Base-by-base conservation (phyloP, 2,888 invertebrate genomes). In the Conomelus anceps region DNA sequence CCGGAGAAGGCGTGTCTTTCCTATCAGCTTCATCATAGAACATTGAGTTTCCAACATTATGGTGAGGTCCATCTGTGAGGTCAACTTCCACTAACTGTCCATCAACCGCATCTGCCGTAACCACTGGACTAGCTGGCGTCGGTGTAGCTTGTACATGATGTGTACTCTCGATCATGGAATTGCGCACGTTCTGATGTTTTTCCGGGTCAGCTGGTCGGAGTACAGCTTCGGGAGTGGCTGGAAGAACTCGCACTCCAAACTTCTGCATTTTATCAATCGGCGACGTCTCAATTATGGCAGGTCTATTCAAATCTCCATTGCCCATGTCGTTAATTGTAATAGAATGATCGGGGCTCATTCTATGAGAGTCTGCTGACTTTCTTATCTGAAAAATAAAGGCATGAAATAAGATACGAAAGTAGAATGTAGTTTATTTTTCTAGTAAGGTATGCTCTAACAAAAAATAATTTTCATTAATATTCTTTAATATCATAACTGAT, bases 171-270 rank as follows among this genome's bases (percentile, higher is more conserved):
- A 91, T 91, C n/a, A 91, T 90, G 23, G 85, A 90, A 88, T 91
- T 92, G 85, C 90, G 91, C n/a, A 91, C 91, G 89, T 92, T 92
- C 88, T 92, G 91, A 26, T 90, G 90, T 41, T 91, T 90, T 89
- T 92, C 92, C 11, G 91, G 90, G 86, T 92, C 91, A 29, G 90
- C 84, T 17, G 87, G 41, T 85, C 89, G 89, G 13, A 89, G 22
- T 85, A 86, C 24, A 84, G 89, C 90, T 20, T 86, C 24, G 20
- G 84, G 89, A n/a, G 90, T 88, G 63, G 90, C 91, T 1, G 93
- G 93, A 29, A 93, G 90, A 41, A 92, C 92, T 29, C 92, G 92
- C 22, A 92, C 92, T 34, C 92, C 93, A 89, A 91, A 91, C 88
- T 91, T 91, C 84, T 90, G 91, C 89, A 90, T 90, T 89, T 91